Evolutionary conservation across 2,797 vertebrate species (phyloP), one percentile per base, ranked within the genome.

Genomic region (Arrhamphus sclerolepis): DNA sequence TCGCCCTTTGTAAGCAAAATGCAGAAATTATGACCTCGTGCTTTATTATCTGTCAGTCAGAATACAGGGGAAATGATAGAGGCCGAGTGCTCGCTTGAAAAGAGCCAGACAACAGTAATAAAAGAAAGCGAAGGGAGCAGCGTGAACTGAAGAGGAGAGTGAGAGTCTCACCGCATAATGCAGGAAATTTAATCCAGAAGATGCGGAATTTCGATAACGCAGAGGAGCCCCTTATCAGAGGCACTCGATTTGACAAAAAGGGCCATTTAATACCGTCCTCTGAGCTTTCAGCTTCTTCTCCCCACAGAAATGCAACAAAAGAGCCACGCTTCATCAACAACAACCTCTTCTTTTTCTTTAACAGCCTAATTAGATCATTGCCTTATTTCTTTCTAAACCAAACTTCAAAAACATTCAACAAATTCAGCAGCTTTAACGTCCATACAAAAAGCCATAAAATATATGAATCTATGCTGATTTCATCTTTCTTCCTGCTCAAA

Each of bases 181-280:
- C 89, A 86, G 89, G 94, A 95, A 96, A 96, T 94, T 94, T 93
- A 95, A 95, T 94, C 93, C 92, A 76, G 44, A 92, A 91, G 94
- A 96, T 96, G 89, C 89, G 86, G 91, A 89, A 89, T 91, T 89
- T 80, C 69, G 95, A 96, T 96, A 96, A 92, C 88, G 78, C 61
- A 59, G 91, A 90, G 76, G 84, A 92, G 91, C 77, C 80, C 81
- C 90, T 96, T 96, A 97, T 96, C 95, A 66, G 80, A 89, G 86
- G 76, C 93, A 89, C 91, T 95, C 91, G 85, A 78, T 95, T 95
- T 93, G 93, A 94, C 94, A 92, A 89, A 89, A 81, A 69, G 66
- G 66, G 83, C 90, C 91, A 92, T 94, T 95, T 95, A 95, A 93
- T 93, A 92, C 87, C 81, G 65, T 87, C 87, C 86, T 90, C 91